These are phyloP conservation scores for Agonopterix arenella DNA, from an alignment of 2,888 invertebrate species.

Conservation along the genomic window DNA sequence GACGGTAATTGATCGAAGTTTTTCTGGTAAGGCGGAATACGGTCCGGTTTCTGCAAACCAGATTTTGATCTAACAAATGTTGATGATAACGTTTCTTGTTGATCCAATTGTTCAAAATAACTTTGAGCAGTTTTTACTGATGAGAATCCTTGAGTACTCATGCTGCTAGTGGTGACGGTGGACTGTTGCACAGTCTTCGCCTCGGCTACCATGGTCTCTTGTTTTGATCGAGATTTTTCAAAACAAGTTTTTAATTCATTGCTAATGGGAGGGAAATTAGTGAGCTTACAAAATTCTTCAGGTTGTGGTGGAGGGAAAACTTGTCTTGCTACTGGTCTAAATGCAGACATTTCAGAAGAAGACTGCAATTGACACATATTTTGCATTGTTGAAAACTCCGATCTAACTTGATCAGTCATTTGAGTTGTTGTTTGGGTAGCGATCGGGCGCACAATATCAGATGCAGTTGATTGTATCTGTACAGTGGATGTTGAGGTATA, in stretches of 20 bases:
- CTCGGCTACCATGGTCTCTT: slow-evolving; percentile 42
- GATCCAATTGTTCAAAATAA: slow-evolving; percentile 59
- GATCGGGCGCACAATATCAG: slow-evolving; percentile 50
- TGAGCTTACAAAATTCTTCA: slow-evolving; percentile 45
- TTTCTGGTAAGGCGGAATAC: slow-evolving; percentile 80
- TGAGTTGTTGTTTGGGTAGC: slow-evolving; percentile 48
- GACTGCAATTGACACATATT: slow-evolving; percentile 56
- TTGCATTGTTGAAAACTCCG: slow-evolving; percentile 52
- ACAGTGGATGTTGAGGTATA: slow-evolving; percentile 36
- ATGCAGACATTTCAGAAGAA: slow-evolving; percentile 59
- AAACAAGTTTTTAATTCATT: slow-evolving; percentile 52
- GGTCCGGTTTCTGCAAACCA: slow-evolving; percentile 79
- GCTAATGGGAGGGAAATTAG: slow-evolving; percentile 53
- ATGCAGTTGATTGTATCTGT: slow-evolving; percentile 31
- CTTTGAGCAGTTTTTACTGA: slow-evolving; percentile 58
- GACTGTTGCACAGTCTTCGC: slow-evolving; percentile 40
- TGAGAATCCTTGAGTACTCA: slow-evolving; percentile 43
- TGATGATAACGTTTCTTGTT: slow-evolving; percentile 51
- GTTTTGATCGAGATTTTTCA: slow-evolving; percentile 39
- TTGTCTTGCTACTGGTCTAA: slow-evolving; percentile 67
- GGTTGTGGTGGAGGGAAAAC: slow-evolving; percentile 53
- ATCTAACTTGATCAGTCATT: slow-evolving; percentile 37
- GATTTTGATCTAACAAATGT: slow-evolving; percentile 57
- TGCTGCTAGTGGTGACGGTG: slow-evolving; percentile 28
- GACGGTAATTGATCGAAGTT: slow-evolving; percentile 77